Base-by-base conservation (phyloP, 2,888 invertebrate species). In the Drosophila limbata region DNA sequence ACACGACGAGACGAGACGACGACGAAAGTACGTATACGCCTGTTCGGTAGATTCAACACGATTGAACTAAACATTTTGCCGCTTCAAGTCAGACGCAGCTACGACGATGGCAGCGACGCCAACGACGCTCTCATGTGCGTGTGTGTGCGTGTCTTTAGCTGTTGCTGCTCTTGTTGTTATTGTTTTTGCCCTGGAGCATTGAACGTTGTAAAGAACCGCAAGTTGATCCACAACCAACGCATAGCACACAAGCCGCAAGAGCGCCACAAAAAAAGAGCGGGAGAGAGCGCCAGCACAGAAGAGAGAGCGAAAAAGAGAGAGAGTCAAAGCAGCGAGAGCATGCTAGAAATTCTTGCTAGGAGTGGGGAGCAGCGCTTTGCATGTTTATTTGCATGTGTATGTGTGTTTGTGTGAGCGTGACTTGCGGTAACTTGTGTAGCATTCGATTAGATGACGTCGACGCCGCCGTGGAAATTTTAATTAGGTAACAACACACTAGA, bases 31-130 rank as follows among this genome's bases (percentile, higher is more conserved):
- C 86, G 87, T 79, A 77, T 69, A 77, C 89, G 87, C 75, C 87
- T 80, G 90, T 78, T 86, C 87, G 84, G 84, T 86, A 84, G 90
- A 84, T 88, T 79, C 74, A 81, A 87, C 82, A 80, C 87, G 89
- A 87, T 87, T 87, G 77, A 87, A 84, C 82, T 82, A 84, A 83
- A 82, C 66, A 74, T 73, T 64, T 66, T 63, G 83, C 69, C 62
- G 68, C 69, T 75, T 70, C 39, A 25, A 68, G 53, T 42, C 60
- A 64, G 53, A 59, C 76, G 73, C 80, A 72, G 79, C 79, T 69
- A 72, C 68, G 80, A 61, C 63, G 52, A 10, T 51, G 59, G 48
- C 71, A 51, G 59, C 77, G 21, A 37, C 53, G 60, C 25, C 62
- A 63, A 33, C 63, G 75, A 57, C 53, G 55, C 45, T 31, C 55